Evolutionary conservation across 2,113 vertebrate species (phyloP), one percentile per base, ranked within the genome.

Genomic region (Brachyhypopomus occidentalis): DNA sequence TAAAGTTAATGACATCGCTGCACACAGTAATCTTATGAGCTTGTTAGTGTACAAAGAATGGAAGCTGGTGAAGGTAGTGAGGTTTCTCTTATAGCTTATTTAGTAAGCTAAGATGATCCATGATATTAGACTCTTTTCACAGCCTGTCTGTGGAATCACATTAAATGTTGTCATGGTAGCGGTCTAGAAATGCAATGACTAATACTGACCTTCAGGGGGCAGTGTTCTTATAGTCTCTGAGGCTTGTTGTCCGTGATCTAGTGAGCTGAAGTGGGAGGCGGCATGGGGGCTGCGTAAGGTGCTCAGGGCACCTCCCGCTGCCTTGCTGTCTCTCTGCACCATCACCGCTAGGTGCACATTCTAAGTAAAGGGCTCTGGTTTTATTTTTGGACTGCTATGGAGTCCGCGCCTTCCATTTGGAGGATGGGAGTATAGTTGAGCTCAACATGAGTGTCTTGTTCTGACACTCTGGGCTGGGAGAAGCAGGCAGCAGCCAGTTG

Each of bases 301-400:
- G 80, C 84, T 8, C 80, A 83, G 75, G 75, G 82, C 67, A 73
- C 83, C 78, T 9, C 72, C 84, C 82, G 78, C 84, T 83, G 80
- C 80, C 79, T 85, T 16, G 76, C 73, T 75, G 84, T 81, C 83
- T 76, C 83, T 74, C 74, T 55, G 62, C 84, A 75, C 86, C 82
- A 84, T 88, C 89, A 84, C 84, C 66, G 79, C 70, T 73, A 85
- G 86, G 55, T 77, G 67, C 86, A 73, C 88, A 87, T 90, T 88
- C 88, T 85, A 87, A 89, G 88, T 87, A 81, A 88, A 77, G 83
- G 84, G 84, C 86, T 90, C 86, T 77, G 77, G 79, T 75, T 91
- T 92, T 97, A 98, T 97, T 97, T 96, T 94, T 93, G 95, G 95
- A 90, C 87, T 69, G 58, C 78, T 90, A 93, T 92, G 89, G 92